Base-by-base conservation (phyloP, 2,797 vertebrate genomes). In the Thaleichthys pacificus region DNA sequence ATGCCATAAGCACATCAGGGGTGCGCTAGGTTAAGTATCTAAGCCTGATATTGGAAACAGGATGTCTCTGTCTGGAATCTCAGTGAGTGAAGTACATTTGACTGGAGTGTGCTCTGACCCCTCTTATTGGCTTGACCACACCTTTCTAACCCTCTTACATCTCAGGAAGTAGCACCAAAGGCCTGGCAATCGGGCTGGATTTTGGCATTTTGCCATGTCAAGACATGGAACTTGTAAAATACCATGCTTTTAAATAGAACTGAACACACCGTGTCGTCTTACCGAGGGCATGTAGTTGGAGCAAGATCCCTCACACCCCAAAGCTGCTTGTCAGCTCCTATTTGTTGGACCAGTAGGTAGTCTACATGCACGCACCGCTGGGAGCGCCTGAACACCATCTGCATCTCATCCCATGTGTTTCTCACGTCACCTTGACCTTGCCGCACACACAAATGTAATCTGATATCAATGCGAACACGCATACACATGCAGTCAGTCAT, bases 401-500 rank as follows among this genome's bases (percentile, higher is more conserved):
- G 15, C 51, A 56, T 56, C 51, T 17, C 51, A 56, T 56, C 51
- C 15, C 51, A 3, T 56, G 19, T 56, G 51, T 56, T 56, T 56
- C 17, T n/a, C 19, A 19, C 5, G 15, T 54, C 51, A 17, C 51
- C 51, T n/a, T 56, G 51, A 56, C 51, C 51, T 56, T 56, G 51
- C 51, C 7, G 0, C 35, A 66, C 35, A 66, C 24, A 66, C 64
- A 47, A 12, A 66, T 56, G 51, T 4, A 56, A 56, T 56, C 15
- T 56, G 19, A 56, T 51, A 68, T 26, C n/a, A 62, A 47, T 12
- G 42, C 57, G 61, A 19, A 61, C 56, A 66, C 49, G 57, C 63
- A 66, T 28, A 66, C 63, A 66, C 54, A 61, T 49, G 67, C 32
- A 49, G 30, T 66, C 32, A 72, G 51, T 58, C 71, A 66, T 32